These are phyloP conservation scores for Coleophora deauratella DNA, from an alignment of 2,888 invertebrate genomes.

Conservation along the genomic window DNA sequence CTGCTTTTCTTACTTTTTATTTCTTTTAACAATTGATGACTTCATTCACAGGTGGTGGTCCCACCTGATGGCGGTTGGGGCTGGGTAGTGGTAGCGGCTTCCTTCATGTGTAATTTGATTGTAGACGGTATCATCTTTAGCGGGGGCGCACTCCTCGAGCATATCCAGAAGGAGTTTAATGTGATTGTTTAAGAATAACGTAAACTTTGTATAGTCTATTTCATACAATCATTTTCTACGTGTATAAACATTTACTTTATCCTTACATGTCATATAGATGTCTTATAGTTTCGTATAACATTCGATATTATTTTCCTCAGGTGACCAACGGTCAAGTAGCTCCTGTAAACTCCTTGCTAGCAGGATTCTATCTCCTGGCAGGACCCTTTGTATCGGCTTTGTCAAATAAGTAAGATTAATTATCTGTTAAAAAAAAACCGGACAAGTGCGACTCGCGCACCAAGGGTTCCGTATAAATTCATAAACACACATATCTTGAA, in stretches of 20 bases:
- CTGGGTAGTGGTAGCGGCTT: conserved; percentile 92
- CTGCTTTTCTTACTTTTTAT: too few species aligned
- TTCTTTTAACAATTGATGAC: too few species aligned
- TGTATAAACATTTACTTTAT: too few species aligned
- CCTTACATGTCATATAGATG: too few species aligned
- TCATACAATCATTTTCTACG: too few species aligned
- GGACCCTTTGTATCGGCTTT: conserved; percentile 96
- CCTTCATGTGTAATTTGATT: conserved; percentile 93
- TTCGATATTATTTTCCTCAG: conserved; percentile 40
- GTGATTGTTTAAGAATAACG: conserved; percentile 57
- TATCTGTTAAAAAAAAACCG: too few species aligned
- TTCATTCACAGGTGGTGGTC: conserved; percentile 76
- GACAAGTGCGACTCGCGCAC: too few species aligned
- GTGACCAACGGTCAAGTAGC: conserved; percentile 80
- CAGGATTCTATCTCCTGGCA: conserved; percentile 92
- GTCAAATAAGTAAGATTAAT: conserved; percentile 80
- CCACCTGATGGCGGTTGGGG: conserved; percentile 98
- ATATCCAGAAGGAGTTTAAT: conserved; percentile 79
- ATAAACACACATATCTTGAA: too few species aligned
- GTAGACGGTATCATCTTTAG: conserved; percentile 97
- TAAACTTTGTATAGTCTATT: too few species aligned
- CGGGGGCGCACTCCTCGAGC: conserved; percentile 82
- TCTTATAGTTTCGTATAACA: too few species aligned
- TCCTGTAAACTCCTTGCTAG: conserved; percentile 88
- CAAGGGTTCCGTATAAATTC: too few species aligned